phyloP scores from a whole-genome alignment of 2,888 invertebrate species.

The Tineola bisselliella region DNA sequence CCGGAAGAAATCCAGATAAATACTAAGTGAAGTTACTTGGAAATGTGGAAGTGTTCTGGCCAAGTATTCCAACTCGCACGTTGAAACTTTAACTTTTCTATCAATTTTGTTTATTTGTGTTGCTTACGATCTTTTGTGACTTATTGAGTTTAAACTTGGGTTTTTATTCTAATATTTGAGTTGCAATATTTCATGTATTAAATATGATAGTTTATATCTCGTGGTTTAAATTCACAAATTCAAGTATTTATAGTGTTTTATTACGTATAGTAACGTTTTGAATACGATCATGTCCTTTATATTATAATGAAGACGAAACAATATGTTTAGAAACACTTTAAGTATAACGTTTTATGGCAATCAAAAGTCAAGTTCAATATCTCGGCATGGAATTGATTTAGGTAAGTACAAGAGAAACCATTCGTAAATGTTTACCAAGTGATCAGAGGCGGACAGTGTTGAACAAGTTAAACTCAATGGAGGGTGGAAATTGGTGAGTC shows the following conservation, averaged over 20 bases:
- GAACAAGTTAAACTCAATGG: conserved; percentile 10
- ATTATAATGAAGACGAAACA: no score
- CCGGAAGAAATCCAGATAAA: not conserved
- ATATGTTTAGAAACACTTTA: no score
- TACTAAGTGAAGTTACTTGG: not conserved
- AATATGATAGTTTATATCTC: no score
- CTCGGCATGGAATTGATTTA: not conserved
- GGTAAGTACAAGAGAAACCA: conserved; percentile 1
- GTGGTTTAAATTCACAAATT: no score
- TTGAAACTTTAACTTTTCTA: conserved; percentile 2
- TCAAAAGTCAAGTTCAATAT: not conserved
- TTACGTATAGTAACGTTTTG: no score
- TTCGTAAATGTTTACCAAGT: conserved; percentile 8
- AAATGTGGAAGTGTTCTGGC: not conserved
- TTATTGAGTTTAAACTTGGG: not conserved
- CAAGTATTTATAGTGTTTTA: no score
- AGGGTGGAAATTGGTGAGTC: conserved; percentile 4
- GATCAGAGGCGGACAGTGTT: conserved; percentile 5
- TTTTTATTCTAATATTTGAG: not conserved
- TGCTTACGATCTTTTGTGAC: not conserved
- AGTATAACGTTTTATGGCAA: no score
- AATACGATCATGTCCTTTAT: no score
- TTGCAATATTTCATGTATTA: no score
- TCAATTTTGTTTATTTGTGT: not conserved
- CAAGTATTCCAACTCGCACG: not conserved